Evolutionary conservation across 2,797 vertebrate genomes (phyloP).

Genomic region (Mallotus villosus): DNA sequence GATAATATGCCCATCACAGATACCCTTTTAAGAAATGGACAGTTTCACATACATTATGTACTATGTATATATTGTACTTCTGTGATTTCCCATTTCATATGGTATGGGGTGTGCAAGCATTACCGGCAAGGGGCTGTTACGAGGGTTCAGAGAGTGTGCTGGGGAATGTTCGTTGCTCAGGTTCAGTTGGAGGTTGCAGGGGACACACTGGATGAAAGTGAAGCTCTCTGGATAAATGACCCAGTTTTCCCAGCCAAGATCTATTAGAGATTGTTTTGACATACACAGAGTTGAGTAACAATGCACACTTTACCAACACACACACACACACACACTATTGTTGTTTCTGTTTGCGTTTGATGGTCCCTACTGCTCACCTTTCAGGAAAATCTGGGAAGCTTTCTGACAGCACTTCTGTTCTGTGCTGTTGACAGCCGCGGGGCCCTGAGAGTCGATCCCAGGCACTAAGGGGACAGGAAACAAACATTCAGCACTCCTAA

Average conservation of each 20-base stretch:
- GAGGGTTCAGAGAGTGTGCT: slow-evolving; percentile 17
- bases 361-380: slow-evolving; percentile 52
- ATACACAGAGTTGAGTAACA: not conserved
- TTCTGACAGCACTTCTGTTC: slow-evolving; percentile 59
- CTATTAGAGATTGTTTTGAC: slow-evolving; percentile 45
- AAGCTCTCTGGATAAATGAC: slow-evolving; percentile 72
- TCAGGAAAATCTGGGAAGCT: slow-evolving; percentile 67
- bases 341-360: not conserved
- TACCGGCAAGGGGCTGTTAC: slow-evolving; percentile 56
- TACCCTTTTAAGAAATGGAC: no score
- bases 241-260: slow-evolving; percentile 78
- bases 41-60: no score
- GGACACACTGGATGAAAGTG: slow-evolving; percentile 61
- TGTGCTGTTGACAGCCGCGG: slow-evolving; percentile 36
- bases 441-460: slow-evolving; percentile 21
- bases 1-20: no score
- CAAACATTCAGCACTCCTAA: not conserved
- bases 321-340: not conserved
- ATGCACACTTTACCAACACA: not conserved
- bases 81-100: not conserved
- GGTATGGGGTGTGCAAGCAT: not conserved
- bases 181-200: slow-evolving; percentile 46
- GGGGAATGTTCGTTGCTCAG: slow-evolving; percentile 35
- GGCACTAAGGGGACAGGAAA: slow-evolving; percentile 24
- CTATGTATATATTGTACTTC: no score